These are phyloP conservation scores for Accipiter virgatus DNA, from an alignment of 2,113 vertebrate species.

Conservation along the genomic window DNA sequence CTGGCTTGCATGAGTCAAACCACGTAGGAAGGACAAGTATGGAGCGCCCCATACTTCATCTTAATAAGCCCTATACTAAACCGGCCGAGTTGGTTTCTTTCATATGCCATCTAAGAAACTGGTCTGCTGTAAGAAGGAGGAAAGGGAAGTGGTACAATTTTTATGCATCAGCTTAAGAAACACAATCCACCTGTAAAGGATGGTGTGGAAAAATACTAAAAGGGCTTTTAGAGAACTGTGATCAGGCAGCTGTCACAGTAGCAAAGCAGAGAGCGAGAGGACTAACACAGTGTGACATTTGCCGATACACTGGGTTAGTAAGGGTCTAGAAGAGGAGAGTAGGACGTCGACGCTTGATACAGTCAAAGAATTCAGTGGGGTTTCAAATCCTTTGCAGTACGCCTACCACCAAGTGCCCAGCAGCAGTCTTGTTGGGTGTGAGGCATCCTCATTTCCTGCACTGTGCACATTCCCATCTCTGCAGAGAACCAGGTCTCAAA, in stretches of 20 bases:
- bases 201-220: background rate
- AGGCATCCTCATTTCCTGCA: background rate
- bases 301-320: background rate
- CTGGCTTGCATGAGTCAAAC: background rate
- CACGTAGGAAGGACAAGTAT: background rate
- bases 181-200: rapidly evolving
- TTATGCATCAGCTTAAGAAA: background rate
- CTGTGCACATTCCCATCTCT: background rate
- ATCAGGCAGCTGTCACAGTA: background rate
- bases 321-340: background rate
- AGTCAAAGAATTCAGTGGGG: background rate
- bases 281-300: background rate
- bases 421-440: background rate
- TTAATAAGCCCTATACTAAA: background rate
- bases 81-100: background rate
- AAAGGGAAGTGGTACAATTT: background rate
- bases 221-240: background rate
- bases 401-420: background rate
- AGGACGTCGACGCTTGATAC: background rate
- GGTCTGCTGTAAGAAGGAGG: background rate
- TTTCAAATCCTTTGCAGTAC: background rate
- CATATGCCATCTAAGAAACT: background rate
- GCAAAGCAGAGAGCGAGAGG: background rate
- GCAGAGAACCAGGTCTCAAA: background rate
- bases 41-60: background rate